Percentiles rank a stretch among this genome's conserved stretches.
Conservation (phyloP, 2,797 vertebrate species). For the Manis pentadactyla region DNA sequence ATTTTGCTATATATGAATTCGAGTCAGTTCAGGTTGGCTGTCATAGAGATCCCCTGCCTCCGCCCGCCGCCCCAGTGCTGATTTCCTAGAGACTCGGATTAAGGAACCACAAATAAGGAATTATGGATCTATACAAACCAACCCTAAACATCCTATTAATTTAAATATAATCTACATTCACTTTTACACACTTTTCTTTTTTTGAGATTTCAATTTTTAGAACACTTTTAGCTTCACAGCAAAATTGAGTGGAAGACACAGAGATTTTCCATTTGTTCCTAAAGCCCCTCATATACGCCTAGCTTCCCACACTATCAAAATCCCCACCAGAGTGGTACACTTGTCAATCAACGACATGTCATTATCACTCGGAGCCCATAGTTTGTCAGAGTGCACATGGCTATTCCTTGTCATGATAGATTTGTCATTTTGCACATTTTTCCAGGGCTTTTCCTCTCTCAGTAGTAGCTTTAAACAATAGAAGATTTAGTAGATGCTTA, state of each 20-base stretch:
- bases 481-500: not conserved
- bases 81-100: not conserved
- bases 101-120: not conserved
- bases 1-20: not conserved
- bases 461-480: not conserved
- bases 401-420: not conserved
- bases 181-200: not conserved
- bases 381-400: not conserved
- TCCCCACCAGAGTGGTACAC: not conserved
- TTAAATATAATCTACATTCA: not conserved
- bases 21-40: not conserved
- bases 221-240: not conserved
- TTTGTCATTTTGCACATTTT: not conserved
- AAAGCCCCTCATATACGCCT: accelerated
- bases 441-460: not conserved
- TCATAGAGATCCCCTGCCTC: accelerated
- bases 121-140: not conserved
- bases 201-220: not conserved
- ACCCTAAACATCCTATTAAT: not conserved
- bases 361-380: not conserved
- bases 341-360: not conserved
- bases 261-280: not conserved
- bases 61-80: not conserved
- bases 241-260: not conserved
- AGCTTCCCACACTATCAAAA: not conserved